A percentile compares a stretch with the other conserved stretches of the same genome.
Evolutionary conservation across 2,113 vertebrate species (phyloP).

Genomic region (Cyprinus carpio): DNA sequence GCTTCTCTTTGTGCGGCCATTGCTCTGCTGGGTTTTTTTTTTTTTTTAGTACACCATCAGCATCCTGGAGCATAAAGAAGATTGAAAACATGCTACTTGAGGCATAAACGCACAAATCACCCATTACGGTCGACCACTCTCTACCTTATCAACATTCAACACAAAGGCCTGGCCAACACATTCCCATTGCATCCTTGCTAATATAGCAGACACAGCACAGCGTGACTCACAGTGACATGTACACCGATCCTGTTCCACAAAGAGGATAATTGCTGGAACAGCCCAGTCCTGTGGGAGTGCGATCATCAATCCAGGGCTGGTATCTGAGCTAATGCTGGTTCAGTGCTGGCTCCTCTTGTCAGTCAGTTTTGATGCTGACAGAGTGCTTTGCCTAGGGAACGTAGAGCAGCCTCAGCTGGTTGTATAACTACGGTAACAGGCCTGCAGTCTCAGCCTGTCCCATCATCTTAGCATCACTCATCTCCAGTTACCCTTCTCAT

Average conservation of each 20-base stretch:
- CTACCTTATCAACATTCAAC: conserved; percentile 1
- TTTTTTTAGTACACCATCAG: neutral
- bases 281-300: conserved; percentile 8
- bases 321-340: conserved; percentile 13
- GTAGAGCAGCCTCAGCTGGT: conserved; percentile 59
- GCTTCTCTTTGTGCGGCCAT: neutral
- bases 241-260: neutral
- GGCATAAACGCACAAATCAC: conserved; percentile 7
- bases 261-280: conserved; percentile 18
- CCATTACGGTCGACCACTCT: neutral
- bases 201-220: conserved; percentile 25
- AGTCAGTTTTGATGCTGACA: conserved; percentile 53
- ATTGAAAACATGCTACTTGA: neutral
- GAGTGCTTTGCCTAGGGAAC: conserved; percentile 55
- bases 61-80: neutral
- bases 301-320: conserved; percentile 14
- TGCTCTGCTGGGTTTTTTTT: neutral
- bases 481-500: conserved; percentile 18
- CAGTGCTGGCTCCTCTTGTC: conserved; percentile 35
- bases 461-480: conserved; percentile 62
- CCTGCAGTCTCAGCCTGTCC: conserved; percentile 63
- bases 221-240: conserved; percentile 33
- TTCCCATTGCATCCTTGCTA: conserved; percentile 2
- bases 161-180: conserved; percentile 16
- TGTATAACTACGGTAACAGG: conserved; percentile 64